Conservation (phyloP, 2,888 invertebrate genomes). For the Chelonus formosanus region DNA sequence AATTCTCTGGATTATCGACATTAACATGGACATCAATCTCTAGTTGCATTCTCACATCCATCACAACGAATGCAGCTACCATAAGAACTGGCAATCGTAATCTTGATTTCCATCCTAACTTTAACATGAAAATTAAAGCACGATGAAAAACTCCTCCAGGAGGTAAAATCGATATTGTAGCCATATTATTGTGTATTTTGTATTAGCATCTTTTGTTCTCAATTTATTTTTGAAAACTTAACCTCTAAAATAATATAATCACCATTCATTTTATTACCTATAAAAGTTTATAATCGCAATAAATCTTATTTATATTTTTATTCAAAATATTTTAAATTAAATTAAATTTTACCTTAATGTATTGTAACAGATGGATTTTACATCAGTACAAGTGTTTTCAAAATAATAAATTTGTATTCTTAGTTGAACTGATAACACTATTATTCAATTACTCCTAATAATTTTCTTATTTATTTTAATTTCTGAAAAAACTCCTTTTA, state of each 20-base stretch:
- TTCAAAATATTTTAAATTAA: no score
- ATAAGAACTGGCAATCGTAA: slow-evolving; percentile 73
- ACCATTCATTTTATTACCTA: background rate
- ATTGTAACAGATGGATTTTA: no score
- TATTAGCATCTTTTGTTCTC: slow-evolving; percentile 5
- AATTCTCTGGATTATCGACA: slow-evolving; percentile 37
- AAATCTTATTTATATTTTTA: no score
- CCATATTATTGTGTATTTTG: slow-evolving; percentile 48
- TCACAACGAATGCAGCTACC: slow-evolving; percentile 72
- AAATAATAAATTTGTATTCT: no score
- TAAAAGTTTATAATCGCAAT: no score
- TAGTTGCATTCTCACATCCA: slow-evolving; percentile 75
- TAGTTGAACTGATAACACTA: no score
- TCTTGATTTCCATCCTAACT: slow-evolving; percentile 77
- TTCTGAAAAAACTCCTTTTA: no score
- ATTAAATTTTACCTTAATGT: no score
- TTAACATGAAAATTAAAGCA: slow-evolving; percentile 73
- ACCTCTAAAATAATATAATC: slow-evolving; percentile 24
- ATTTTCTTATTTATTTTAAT: no score
- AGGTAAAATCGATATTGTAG: slow-evolving; percentile 51
- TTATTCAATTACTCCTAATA: no score
- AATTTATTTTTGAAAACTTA: slow-evolving; percentile 16
- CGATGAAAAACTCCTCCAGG: slow-evolving; percentile 64
- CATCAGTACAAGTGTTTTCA: no score
- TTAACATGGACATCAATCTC: slow-evolving; percentile 70